Evolutionary conservation across 1,140 invertebrate genomes (phyloP), one percentile per base, ranked within the genome.

Genomic region (Panagrolaimus sp.): DNA sequence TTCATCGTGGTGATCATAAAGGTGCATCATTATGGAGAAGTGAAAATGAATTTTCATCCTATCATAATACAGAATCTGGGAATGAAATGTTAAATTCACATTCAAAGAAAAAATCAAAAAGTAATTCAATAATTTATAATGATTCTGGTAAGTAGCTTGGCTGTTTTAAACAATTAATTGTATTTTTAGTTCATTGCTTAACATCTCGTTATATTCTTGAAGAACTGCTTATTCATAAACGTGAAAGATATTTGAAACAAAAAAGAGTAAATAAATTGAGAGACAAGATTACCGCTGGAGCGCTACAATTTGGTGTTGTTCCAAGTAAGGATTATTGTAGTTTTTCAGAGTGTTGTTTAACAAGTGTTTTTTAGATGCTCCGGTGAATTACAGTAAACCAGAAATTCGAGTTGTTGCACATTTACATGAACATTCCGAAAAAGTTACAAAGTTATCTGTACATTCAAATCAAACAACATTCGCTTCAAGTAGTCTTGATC

Each of bases 391-490:
- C 14, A 66, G 11, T 8, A 66, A 20, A 11, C 71, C 53, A 0
- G 75, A 75, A 48, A 47, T 76, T 31, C 67, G 74, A 61, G 38
- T 76, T 46, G 20, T 65, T 23, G 25, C 74, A 14, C 70, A 77
- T 68, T 53, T 78, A 11, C 76, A 76, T 57, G 74, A 76, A 65
- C 74, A 76, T 68, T 43, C 66, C 5, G 69, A 45, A 42, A 13
- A 14, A 31, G 38, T 64, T 46, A 72, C 62, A 27, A 76, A 76
- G 42, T 43, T 76, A 20, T 67, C 74, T 25, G 23, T 53, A n/a
- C 74, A 76, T 63, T 61, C 76, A 27, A 45, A 79, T 44, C 47
- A 75, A 42, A 65, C 66, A 16, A 31, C 62, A 14, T 76, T 76
- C 42, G 74, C 76, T 13, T 66, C 66, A 27, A 71, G 69, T 23